phyloP scores from a whole-genome alignment of 2,797 vertebrate genomes.

The Channa striata region DNA sequence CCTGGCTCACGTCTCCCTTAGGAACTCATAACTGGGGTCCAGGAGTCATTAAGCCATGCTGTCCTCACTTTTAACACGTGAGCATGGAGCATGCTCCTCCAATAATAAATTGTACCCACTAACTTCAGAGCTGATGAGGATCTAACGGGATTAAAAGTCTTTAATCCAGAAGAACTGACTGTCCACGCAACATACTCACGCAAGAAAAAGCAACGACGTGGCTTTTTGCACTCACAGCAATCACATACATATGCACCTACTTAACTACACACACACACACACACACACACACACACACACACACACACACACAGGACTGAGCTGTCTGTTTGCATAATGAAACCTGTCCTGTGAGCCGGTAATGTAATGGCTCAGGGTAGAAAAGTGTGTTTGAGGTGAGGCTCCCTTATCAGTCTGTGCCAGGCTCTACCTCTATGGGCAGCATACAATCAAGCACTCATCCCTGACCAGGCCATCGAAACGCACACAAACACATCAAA shows the following conservation, averaged over 20 bases:
- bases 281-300: slow-evolving; percentile 1
- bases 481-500: slow-evolving; percentile 47
- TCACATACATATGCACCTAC: slow-evolving; percentile 24
- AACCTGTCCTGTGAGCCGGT: slow-evolving; percentile 47
- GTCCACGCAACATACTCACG: slow-evolving; percentile 17
- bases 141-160: slow-evolving; percentile 66
- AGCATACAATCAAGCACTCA: slow-evolving; percentile 57
- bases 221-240: neutral
- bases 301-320: slow-evolving; percentile 21
- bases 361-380: slow-evolving; percentile 22
- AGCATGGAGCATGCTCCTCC: slow-evolving; percentile 25
- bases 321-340: slow-evolving; percentile 64
- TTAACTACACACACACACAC: slow-evolving; percentile 1
- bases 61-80: slow-evolving; percentile 45
- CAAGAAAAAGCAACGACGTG: slow-evolving; percentile 17
- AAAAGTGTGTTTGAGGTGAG: slow-evolving; percentile 57
- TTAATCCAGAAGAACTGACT: slow-evolving; percentile 69
- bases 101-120: slow-evolving; percentile 54
- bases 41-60: slow-evolving; percentile 31
- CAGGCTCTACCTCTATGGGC: slow-evolving; percentile 50
- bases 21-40: slow-evolving; percentile 29
- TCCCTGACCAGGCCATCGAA: slow-evolving; percentile 23
- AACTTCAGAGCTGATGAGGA: slow-evolving; percentile 71
- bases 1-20: slow-evolving; percentile 27
- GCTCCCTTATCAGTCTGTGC: slow-evolving; percentile 63